These are phyloP conservation scores for Fregata magnificens DNA, from an alignment of 2,113 vertebrate genomes.

Conservation along the genomic window DNA sequence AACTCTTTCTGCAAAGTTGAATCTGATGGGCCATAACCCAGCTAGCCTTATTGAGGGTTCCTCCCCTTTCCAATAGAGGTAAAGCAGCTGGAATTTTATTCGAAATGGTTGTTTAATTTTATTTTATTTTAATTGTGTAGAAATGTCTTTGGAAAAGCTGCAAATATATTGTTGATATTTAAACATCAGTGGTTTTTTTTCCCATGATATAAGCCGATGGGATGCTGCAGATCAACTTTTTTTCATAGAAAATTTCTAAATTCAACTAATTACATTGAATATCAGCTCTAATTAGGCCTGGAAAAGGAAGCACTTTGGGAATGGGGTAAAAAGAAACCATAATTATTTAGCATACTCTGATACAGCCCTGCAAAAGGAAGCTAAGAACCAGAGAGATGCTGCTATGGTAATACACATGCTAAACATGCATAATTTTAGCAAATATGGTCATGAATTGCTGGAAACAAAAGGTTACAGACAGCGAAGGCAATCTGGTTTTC, in stretches of 20 bases:
- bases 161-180: background rate
- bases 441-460: background rate
- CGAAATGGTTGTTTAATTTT: background rate
- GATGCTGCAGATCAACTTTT: background rate
- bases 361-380: background rate
- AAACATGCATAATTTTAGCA: conserved; percentile 22
- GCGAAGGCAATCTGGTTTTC: background rate
- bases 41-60: background rate
- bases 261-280: conserved; percentile 39
- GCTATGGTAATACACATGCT: conserved; percentile 6
- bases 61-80: background rate
- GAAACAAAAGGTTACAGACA: background rate
- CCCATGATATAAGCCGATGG: background rate
- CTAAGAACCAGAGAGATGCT: background rate
- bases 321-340: background rate
- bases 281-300: conserved; percentile 26
- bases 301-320: conserved; percentile 32
- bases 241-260: background rate
- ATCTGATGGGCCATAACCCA: background rate
- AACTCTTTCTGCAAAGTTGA: background rate
- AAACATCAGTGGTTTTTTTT: background rate
- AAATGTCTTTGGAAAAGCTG: background rate
- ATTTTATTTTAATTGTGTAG: background rate
- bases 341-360: background rate
- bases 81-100: background rate